A percentile compares a stretch with the other conserved stretches of the same genome.
These are phyloP conservation scores for Neodon shergylaensis DNA, from an alignment of 2,113 vertebrate genomes.

Conservation along the genomic window DNA sequence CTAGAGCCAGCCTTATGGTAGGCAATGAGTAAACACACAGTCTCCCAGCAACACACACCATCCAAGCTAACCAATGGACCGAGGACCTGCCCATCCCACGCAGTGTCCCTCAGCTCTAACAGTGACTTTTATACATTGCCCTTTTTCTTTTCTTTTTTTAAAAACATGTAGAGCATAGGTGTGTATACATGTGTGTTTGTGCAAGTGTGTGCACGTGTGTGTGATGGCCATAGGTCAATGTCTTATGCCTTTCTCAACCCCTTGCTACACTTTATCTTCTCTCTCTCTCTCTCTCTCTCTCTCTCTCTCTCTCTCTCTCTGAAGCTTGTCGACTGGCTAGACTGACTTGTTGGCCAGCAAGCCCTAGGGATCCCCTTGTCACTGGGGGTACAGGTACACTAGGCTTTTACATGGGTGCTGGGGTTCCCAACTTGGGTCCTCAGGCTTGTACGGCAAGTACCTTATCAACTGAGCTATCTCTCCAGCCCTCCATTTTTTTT, in stretches of 20 bases:
- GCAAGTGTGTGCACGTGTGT: not conserved
- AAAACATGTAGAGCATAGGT: not conserved
- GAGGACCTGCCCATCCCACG: not conserved
- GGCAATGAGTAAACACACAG: not conserved
- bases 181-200: not conserved
- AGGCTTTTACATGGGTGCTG: not conserved
- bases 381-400: not conserved
- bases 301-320: not conserved
- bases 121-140: not conserved
- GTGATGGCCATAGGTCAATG: not conserved
- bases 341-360: not conserved
- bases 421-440: not conserved
- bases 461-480: not conserved
- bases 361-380: too few relatives aligned
- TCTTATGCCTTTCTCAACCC: not conserved
- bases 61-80: rapidly evolving
- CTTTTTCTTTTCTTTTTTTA: not conserved
- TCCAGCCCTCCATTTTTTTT: not conserved
- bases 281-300: too few relatives aligned
- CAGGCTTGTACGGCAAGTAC: not conserved
- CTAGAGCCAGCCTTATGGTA: not conserved
- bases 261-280: not conserved
- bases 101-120: not conserved
- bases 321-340: not conserved
- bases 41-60: not conserved